Evolutionary conservation across 2,797 vertebrate genomes (phyloP).

Genomic region (Tinamus major): DNA sequence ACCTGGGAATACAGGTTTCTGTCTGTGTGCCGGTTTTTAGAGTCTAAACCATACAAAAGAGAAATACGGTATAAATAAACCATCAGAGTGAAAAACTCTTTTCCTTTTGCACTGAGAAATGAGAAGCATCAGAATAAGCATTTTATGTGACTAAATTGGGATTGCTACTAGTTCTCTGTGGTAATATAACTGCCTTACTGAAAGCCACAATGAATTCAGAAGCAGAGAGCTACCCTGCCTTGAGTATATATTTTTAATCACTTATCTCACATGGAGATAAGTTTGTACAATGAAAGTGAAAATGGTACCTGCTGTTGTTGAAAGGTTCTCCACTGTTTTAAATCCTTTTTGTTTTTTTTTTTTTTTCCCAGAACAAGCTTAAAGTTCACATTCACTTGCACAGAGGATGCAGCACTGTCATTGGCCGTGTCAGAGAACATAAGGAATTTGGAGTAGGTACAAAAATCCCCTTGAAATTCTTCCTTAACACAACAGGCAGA

Average conservation of each 20-base stretch:
- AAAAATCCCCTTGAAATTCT: background rate
- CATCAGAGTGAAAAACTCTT: background rate
- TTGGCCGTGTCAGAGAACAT: background rate
- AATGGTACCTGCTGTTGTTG: background rate
- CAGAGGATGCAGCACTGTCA: background rate
- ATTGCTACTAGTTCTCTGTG: slow-evolving; percentile 31
- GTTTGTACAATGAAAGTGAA: background rate
- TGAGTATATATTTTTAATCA: background rate
- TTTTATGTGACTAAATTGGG: background rate
- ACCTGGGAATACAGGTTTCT: background rate
- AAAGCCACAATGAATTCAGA: slow-evolving; percentile 41
- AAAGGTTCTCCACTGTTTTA: background rate
- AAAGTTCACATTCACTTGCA: background rate
- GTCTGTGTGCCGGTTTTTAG: background rate
- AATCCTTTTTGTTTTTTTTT: background rate
- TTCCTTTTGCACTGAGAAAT: background rate
- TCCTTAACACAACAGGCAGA: background rate
- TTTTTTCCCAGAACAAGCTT: background rate
- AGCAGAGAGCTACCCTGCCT: background rate
- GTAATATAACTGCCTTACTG: background rate
- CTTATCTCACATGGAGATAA: background rate
- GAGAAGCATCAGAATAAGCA: background rate
- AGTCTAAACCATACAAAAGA: background rate
- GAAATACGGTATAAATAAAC: background rate
- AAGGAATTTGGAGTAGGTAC: background rate